phyloP scores from a whole-genome alignment of 2,888 invertebrate genomes.

The Agrilus cyanescens region DNA sequence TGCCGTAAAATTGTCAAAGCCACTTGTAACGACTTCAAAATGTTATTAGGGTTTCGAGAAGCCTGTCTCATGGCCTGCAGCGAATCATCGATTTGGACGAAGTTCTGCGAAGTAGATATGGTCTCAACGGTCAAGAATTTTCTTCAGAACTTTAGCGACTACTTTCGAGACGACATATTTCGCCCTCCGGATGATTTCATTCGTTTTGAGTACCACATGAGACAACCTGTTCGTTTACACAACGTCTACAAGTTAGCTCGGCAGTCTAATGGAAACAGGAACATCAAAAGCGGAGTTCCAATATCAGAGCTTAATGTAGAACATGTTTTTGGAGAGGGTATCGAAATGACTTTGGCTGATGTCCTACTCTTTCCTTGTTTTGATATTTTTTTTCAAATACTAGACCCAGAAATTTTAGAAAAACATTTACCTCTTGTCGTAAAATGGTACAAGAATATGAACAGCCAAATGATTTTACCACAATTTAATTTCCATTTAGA shows the following conservation, averaged over 20 bases:
- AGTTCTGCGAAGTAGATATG: slow-evolving; percentile 81
- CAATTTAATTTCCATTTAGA: slow-evolving; percentile 8
- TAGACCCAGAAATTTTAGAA: slow-evolving; percentile 30
- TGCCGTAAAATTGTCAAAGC: slow-evolving; percentile 46
- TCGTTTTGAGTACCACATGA: slow-evolving; percentile 74
- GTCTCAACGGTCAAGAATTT: slow-evolving; percentile 46
- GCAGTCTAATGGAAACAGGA: slow-evolving; percentile 34
- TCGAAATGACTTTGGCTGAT: slow-evolving; percentile 72
- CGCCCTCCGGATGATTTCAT: slow-evolving; percentile 57
- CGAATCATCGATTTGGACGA: slow-evolving; percentile 81
- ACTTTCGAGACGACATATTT: slow-evolving; percentile 18
- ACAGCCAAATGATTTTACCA: slow-evolving; percentile 13
- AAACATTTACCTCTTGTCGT: slow-evolving; percentile 47
- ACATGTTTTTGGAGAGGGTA: slow-evolving; percentile 76
- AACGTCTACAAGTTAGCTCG: slow-evolving; percentile 69
- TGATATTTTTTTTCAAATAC: slow-evolving; percentile 44
- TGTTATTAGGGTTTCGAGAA: slow-evolving; percentile 65
- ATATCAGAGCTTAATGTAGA: slow-evolving; percentile 42
- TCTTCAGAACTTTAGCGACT: slow-evolving; percentile 17
- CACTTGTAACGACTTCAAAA: slow-evolving; percentile 25
- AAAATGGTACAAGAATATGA: slow-evolving; percentile 48
- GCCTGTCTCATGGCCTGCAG: slow-evolving; percentile 73
- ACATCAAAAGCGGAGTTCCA: slow-evolving; percentile 37
- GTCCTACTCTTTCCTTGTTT: slow-evolving; percentile 64
- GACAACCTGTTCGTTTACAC: slow-evolving; percentile 71